Conservation (phyloP, 1,140 invertebrate species). For the Holcopasites calliopsidis region DNA sequence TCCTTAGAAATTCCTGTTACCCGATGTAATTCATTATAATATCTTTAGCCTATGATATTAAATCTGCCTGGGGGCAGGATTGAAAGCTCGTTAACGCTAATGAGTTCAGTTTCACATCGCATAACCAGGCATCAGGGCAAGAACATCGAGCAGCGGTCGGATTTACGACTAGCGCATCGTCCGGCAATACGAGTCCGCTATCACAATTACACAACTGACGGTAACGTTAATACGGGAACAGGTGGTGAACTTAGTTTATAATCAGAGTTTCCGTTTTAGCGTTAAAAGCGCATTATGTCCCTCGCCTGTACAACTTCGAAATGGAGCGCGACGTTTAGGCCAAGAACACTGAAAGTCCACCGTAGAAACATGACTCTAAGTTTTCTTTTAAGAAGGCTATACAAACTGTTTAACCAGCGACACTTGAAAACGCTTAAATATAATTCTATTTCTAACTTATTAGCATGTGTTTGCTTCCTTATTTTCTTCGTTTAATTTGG, state of each 20-base stretch:
- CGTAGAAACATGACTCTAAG: neutral
- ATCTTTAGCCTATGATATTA: neutral
- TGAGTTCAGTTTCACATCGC: slow-evolving; percentile 1
- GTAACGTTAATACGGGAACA: neutral
- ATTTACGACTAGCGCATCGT: slow-evolving; percentile 1
- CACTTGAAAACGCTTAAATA: too few species aligned
- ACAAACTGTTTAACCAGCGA: neutral
- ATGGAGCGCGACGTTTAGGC: slow-evolving; percentile 4
- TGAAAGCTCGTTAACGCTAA: slow-evolving; percentile 20
- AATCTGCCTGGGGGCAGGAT: neutral
- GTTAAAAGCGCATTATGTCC: slow-evolving; percentile 4
- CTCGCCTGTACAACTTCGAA: neutral
- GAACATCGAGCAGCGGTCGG: neutral
- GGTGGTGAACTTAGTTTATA: slow-evolving; percentile 2
- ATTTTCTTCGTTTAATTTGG: too few species aligned
- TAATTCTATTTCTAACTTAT: too few species aligned
- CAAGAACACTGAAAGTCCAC: neutral
- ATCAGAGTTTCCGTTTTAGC: slow-evolving; percentile 14
- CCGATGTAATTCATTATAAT: neutral
- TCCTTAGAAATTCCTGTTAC: neutral
- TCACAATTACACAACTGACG: neutral
- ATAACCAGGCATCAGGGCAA: neutral
- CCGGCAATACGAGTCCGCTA: neutral
- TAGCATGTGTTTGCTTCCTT: too few species aligned
- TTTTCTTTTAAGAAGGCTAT: neutral